phyloP scores from a whole-genome alignment of 2,113 vertebrate species.

The Nothobranchius kuhntae region DNA sequence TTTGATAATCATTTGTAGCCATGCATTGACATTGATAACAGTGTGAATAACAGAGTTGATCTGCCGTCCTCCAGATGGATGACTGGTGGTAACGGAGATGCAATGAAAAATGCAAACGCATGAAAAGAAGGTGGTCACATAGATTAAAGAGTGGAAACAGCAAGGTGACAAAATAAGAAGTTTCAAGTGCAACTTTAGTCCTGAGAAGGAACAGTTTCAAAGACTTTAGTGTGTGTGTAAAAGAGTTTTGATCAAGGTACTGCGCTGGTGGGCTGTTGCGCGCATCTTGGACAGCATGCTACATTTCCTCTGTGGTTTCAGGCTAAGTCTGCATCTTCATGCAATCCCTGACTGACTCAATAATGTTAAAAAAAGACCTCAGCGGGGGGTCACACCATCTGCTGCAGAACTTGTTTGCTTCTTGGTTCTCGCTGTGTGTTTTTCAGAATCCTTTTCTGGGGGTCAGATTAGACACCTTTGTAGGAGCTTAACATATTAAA shows the following conservation, averaged over 20 bases:
- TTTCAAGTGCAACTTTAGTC: neutral
- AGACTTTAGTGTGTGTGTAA: neutral
- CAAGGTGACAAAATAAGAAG: neutral
- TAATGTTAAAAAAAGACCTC: constrained; percentile 10
- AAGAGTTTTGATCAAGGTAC: neutral
- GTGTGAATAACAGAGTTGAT: constrained; percentile 55
- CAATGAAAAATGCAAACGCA: constrained; percentile 70
- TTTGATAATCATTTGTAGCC: constrained; percentile 65
- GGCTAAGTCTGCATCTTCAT: constrained; percentile 11
- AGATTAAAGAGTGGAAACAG: constrained; percentile 17
- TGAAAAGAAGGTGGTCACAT: constrained; percentile 7
- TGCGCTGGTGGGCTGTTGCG: neutral
- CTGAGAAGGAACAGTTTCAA: neutral
- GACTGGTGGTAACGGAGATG: constrained; percentile 72
- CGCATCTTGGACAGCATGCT: neutral
- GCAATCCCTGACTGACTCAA: constrained; percentile 5
- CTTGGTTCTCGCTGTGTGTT: constrained; percentile 6
- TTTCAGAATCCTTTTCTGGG: neutral
- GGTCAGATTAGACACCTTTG: neutral
- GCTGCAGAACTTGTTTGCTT: constrained; percentile 9
- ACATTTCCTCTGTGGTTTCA: constrained; percentile 6
- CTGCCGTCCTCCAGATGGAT: constrained; percentile 68
- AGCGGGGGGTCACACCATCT: constrained; percentile 12
- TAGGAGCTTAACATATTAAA: no score
- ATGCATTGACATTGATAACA: constrained; percentile 63